Base-by-base conservation (phyloP, 2,888 invertebrate genomes). In the Octonoba sinensis region DNA sequence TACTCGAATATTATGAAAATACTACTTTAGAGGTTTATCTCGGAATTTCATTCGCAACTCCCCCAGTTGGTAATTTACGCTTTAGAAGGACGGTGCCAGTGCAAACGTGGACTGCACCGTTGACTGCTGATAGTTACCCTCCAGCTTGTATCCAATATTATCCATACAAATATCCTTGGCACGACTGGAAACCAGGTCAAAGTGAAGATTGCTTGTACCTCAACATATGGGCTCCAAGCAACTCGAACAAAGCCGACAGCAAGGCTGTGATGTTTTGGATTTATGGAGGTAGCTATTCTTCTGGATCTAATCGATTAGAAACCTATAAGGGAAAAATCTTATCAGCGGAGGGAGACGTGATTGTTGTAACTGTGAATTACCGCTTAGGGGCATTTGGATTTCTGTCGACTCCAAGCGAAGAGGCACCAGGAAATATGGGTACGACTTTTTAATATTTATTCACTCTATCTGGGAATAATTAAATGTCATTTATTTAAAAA, bases 121-220 rank as follows among this genome's bases (percentile, higher is more conserved):
- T 70, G 1, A 15, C 27, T 1, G 69, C 81, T 1, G 16, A 51
- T 1, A 24, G 57, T 0, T 12, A 46, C 16, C 64, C 70, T 8
- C 69, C 74, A 1, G 81, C 81, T 3, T 81, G 74, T 12, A 46
- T 56, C 4, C 81, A 81, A 46, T 69, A 70, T 15, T 15, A 44
- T 0, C 15, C 27, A 4, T 6, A 56, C 24, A 69, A 69, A 0
- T 74, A 18, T 22, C 81, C 73, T 1, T 69, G 46, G 49, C 22
- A 47, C 8, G 69, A 69, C 11, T 36, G 54, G 36, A 1, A 20
- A 18, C 36, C 62, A 3, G 49, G 62, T 1, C 60, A 69, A 16
- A 77, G 73, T 18, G 84, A 84, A 44, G 82, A 84, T 44, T 84
- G 84, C 57, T 62, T 84, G 18, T 65, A 69, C 27, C 49, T 84